Evolutionary conservation across 1,140 invertebrate genomes (phyloP).

Genomic region (Neodiprion pinetum): DNA sequence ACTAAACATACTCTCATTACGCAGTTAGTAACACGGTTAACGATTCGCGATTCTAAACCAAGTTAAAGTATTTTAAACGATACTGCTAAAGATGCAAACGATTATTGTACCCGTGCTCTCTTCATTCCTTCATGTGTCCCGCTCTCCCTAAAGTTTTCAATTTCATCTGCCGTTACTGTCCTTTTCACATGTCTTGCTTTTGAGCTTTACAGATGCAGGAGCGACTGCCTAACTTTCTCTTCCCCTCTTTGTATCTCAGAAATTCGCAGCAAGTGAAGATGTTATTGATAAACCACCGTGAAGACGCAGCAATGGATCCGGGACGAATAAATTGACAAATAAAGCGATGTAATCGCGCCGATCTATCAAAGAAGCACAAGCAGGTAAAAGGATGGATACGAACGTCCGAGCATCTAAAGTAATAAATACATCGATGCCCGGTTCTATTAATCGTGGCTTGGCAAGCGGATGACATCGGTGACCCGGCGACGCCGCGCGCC

Average conservation of each 20-base stretch:
- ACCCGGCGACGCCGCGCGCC: not conserved
- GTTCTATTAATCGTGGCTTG: not conserved
- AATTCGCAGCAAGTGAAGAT: constrained; percentile 32
- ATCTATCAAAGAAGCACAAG: not conserved
- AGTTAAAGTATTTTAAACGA: too few species aligned
- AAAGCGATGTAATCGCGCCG: not conserved
- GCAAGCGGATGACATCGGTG: not conserved
- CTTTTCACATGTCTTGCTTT: not conserved
- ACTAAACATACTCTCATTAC: too few species aligned
- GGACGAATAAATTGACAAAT: constrained; percentile 12
- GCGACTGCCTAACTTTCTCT: constrained; percentile 29
- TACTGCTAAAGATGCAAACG: too few species aligned
- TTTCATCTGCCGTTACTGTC: not conserved
- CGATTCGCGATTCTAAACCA: too few species aligned
- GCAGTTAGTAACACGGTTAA: too few species aligned
- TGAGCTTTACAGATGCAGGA: not conserved
- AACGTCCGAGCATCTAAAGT: not conserved
- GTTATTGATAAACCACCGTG: constrained; percentile 43
- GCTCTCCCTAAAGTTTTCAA: not conserved
- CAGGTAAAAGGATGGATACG: not conserved
- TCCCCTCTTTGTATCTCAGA: constrained; percentile 25
- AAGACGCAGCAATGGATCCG: constrained; percentile 10
- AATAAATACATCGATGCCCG: not conserved
- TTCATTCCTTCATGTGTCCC: not conserved
- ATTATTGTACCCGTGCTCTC: not conserved